Evolutionary conservation across 2,113 vertebrate genomes (phyloP).

Genomic region (Strigops habroptila): DNA sequence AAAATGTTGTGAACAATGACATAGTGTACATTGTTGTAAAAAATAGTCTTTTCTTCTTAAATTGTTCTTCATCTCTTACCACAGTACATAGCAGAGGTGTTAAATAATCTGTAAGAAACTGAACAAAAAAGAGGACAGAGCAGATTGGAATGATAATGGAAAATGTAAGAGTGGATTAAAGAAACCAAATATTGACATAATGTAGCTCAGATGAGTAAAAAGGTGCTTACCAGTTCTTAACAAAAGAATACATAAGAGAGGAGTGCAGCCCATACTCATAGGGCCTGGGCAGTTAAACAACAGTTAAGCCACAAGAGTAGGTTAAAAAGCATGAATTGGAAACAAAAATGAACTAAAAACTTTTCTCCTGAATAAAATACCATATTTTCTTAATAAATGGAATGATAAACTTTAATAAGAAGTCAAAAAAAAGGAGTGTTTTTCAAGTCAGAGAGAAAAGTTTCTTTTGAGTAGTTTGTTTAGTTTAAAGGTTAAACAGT

Average conservation of each 20-base stretch:
- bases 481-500: background rate
- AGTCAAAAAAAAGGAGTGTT: background rate
- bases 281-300: background rate
- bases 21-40: background rate
- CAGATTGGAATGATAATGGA: background rate
- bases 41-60: background rate
- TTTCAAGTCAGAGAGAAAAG: background rate
- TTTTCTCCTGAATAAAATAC: background rate
- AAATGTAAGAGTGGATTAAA: background rate
- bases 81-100: rapidly evolving
- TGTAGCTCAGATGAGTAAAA: background rate
- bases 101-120: background rate
- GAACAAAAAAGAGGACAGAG: background rate
- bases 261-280: background rate
- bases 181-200: background rate
- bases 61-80: background rate
- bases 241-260: background rate
- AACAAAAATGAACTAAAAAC: background rate
- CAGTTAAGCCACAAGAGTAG: background rate
- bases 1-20: background rate
- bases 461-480: background rate
- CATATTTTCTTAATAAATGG: background rate
- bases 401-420: background rate
- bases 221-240: background rate
- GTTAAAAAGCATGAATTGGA: background rate